These are phyloP conservation scores for Brachypalpus laphriformis DNA, from an alignment of 2,888 invertebrate species.

Conservation along the genomic window DNA sequence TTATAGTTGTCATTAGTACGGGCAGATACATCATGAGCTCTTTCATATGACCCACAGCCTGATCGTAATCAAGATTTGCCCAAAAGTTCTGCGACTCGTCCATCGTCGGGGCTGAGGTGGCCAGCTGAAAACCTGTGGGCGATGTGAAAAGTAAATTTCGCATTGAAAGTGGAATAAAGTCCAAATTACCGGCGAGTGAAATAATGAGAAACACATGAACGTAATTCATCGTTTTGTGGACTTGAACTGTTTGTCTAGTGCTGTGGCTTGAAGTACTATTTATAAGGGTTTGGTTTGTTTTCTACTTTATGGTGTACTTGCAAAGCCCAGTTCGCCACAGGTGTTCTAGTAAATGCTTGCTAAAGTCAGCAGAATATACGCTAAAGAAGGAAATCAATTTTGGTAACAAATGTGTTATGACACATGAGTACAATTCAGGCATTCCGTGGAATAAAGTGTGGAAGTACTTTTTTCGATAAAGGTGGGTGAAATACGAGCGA, in stretches of 20 bases:
- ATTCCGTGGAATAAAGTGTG: background rate
- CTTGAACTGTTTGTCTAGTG: slow-evolving; percentile 15
- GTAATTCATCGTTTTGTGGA: slow-evolving; percentile 39
- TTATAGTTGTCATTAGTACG: slow-evolving; percentile 80
- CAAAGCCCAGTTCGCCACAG: slow-evolving; percentile 31
- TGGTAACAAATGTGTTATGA: background rate
- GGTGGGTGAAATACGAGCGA: background rate
- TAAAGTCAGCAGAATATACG: background rate
- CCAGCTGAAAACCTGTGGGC: slow-evolving; percentile 23
- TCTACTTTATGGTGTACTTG: background rate
- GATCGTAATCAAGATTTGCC: slow-evolving; percentile 78
- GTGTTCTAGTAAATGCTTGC: slow-evolving; percentile 8
- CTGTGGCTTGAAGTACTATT: slow-evolving; percentile 24
- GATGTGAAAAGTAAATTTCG: background rate
- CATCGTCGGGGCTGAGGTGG: slow-evolving; percentile 25
- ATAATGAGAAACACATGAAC: slow-evolving; percentile 35
- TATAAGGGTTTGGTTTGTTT: slow-evolving; percentile 23
- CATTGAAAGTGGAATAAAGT: background rate
- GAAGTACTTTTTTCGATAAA: background rate
- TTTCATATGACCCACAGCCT: slow-evolving; percentile 79
- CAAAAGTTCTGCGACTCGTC: slow-evolving; percentile 47
- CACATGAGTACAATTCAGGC: slow-evolving; percentile 8
- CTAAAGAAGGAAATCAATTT: background rate
- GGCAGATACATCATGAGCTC: slow-evolving; percentile 81
- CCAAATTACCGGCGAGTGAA: slow-evolving; percentile 42